Evolutionary conservation across 1,140 invertebrate species (phyloP), one percentile per base, ranked within the genome.

Genomic region (Drosophila pectinifera): DNA sequence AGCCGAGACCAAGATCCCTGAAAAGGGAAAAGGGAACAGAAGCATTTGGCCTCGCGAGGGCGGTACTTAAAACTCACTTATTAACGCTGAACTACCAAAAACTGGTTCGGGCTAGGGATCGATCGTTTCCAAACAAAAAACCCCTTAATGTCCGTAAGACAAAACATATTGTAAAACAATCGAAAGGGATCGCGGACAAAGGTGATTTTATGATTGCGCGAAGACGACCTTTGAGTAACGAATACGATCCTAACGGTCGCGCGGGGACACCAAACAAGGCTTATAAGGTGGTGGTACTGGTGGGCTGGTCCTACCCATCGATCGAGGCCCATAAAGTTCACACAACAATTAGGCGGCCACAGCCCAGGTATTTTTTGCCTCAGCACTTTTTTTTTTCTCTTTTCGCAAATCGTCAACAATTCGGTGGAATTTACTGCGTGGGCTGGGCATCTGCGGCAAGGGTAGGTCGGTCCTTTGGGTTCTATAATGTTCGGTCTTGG

Each of bases 151-250:
- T 61, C 67, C 73, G 55, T 57, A 78, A 73, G 74, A 88, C 68
- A 83, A 89, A 86, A 74, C 75, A 78, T 36, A 41, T 81, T 67
- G 83, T 88, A 76, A 89, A 89, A 77, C 76, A 80, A 85, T 83
- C 78, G 80, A 70, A 74, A 81, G 78, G 69, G 54, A 45, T 56
- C 45, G 63, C 68, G 73, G 26, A 75, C 72, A 75, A 75, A 73
- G 24, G 26, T 20, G 41, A 68, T 88, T 88, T 88, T 88, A 88
- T 77, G 72, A 75, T 61, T 38, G 42, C 63, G 56, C 74, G 75
- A 77, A 64, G 53, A 28, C 64, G 68, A 53, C 68, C 77, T 51
- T 59, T 58, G 41, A 38, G 57, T 57, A 13, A 26, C 58, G 49
- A 38, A 59, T 26, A 13, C 20, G 46, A 49, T 56, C 45, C 51